These are phyloP conservation scores for Coptodon bakossiorum DNA, from an alignment of 2,113 vertebrate genomes.

Conservation along the genomic window DNA sequence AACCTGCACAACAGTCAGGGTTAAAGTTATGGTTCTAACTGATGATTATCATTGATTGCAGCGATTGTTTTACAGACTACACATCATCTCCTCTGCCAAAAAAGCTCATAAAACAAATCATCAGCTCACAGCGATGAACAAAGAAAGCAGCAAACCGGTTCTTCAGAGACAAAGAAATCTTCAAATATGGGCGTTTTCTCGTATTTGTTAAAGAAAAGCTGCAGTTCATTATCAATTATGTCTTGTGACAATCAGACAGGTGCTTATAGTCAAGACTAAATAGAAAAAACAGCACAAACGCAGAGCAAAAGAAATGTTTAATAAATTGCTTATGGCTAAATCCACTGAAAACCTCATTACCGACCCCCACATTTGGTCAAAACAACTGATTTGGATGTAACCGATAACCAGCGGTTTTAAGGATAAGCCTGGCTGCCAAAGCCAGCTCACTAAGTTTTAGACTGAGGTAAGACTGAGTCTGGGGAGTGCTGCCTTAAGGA, in stretches of 20 bases:
- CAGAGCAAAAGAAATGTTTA: neutral
- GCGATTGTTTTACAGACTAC: neutral
- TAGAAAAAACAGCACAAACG: neutral
- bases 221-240: neutral
- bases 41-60: neutral
- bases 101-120: neutral
- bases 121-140: neutral
- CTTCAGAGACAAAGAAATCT: neutral
- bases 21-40: neutral
- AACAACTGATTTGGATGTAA: rapidly evolving
- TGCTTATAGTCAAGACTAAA: neutral
- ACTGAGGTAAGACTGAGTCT: neutral
- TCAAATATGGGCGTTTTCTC: neutral
- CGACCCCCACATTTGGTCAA: neutral
- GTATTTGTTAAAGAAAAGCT: neutral
- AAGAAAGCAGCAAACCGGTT: neutral
- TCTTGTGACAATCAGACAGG: neutral
- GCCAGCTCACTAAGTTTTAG: neutral
- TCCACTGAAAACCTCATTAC: neutral
- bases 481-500: neutral
- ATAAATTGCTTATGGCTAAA: neutral
- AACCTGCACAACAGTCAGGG: neutral
- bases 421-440: neutral
- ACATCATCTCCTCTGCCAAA: neutral
- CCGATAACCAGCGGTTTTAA: neutral